A percentile compares a stretch with the other conserved stretches of the same genome.
Conservation (phyloP, 2,888 invertebrate species). For the Athetis lepigone region DNA sequence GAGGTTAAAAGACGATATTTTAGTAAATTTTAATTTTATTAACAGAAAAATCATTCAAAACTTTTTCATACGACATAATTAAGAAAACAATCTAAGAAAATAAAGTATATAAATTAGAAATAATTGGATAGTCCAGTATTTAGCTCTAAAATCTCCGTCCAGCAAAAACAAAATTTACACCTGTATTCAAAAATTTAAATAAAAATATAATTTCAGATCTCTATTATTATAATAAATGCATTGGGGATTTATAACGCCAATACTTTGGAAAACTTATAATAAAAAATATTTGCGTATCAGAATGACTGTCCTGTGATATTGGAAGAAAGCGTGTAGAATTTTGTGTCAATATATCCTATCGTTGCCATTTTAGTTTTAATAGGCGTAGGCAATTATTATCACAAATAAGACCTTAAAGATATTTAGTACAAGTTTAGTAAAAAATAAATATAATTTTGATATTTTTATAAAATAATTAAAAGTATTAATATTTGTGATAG, state of each 20-base stretch:
- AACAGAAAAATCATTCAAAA: too few species aligned
- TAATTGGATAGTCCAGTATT: background rate
- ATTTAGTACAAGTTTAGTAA: background rate
- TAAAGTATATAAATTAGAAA: background rate
- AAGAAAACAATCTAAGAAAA: background rate
- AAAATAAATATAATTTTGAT: slow-evolving; percentile 8
- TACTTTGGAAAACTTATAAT: background rate
- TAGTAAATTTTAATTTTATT: background rate
- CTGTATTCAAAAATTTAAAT: background rate
- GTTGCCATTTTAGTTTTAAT: slow-evolving; percentile 54
- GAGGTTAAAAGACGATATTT: background rate
- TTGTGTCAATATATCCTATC: slow-evolving; percentile 26
- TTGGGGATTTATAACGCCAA: background rate
- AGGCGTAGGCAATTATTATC: slow-evolving; percentile 33
- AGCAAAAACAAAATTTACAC: background rate
- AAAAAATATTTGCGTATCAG: slow-evolving; percentile 26
- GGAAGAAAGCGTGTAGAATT: slow-evolving; percentile 5
- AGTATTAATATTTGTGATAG: slow-evolving; percentile 48
- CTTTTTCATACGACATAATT: too few species aligned
- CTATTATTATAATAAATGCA: background rate
- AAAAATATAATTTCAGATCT: background rate
- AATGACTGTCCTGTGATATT: slow-evolving; percentile 49
- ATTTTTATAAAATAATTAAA: slow-evolving; percentile 25
- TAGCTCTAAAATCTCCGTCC: slow-evolving; percentile 25
- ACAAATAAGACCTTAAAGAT: slow-evolving; percentile 18